Evolutionary conservation across 2,888 invertebrate species (phyloP), one percentile per base, ranked within the genome.

Genomic region (Halictus ligatus): DNA sequence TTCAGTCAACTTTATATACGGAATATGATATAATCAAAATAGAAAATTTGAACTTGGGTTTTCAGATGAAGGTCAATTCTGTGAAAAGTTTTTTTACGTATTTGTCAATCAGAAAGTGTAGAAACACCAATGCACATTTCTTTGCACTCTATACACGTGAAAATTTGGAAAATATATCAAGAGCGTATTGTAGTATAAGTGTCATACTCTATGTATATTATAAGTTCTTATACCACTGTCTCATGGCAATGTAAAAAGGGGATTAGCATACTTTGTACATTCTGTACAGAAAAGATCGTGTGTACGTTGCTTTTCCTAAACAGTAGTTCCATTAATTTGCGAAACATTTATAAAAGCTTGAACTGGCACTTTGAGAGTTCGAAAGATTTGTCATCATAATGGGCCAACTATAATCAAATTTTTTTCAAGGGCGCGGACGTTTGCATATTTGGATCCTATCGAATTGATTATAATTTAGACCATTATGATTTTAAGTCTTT

Each of bases 401-500:
- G 48, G 48, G 46, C 48, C 35, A 74, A 64, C 35, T 50, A 48
- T 64, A 50, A 29, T 67, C 50, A 40, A 8, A 25, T 50, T 43
- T 69, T n/a, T 43, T 25, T 69, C 40, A 21, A 43, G 21, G n/a
- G 21, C 6, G 21, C 10, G 21, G 5, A 43, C 12, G 8, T 40
- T 71, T 71, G n/a, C 12, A 71, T 71, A 71, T 43, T 71, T 71
- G 10, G 54, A 78, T 54, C n/a, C 18, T 60, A 43, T 58, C 25
- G 8, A 29, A 74, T 79, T 29, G 69, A 75, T 58, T 82, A 75
- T 21, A 29, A 40, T 29, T 77, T 8, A 54, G 21, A 48, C 15
- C 48, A 43, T 78, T 48, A 54, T 35, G 40, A 64, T 75, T 71
- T 75, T 81, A 60, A 83, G 60, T 83, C 58, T 60, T 75, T 71